Evolutionary conservation across 2,888 invertebrate genomes (phyloP).

Genomic region (Galerucella nymphaeae): DNA sequence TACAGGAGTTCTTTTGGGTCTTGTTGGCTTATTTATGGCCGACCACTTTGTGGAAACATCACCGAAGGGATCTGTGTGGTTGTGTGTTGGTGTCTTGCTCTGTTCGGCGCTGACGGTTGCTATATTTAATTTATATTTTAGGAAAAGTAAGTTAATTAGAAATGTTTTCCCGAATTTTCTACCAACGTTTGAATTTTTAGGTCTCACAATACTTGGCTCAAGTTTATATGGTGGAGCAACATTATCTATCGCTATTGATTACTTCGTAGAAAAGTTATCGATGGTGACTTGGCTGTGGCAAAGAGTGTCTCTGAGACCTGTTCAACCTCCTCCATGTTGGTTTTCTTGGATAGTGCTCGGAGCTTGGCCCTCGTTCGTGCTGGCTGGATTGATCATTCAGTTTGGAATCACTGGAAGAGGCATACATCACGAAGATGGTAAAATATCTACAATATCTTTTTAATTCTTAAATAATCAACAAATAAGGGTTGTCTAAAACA

Average conservation of each 20-base stretch:
- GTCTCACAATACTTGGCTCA: constrained; percentile 79
- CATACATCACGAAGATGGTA: constrained; percentile 73
- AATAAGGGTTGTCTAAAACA: too few relatives aligned
- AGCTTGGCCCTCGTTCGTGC: constrained; percentile 77
- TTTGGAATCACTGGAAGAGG: constrained; percentile 76
- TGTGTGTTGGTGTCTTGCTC: constrained; percentile 76
- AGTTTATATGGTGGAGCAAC: constrained; percentile 82
- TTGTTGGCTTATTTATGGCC: constrained; percentile 71
- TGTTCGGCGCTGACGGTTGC: constrained; percentile 77
- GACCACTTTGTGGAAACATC: constrained; percentile 72
- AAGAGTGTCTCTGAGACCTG: constrained; percentile 71
- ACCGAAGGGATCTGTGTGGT: constrained; percentile 70
- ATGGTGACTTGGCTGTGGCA: constrained; percentile 81
- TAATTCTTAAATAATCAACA: too few relatives aligned
- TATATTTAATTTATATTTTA: constrained; percentile 78
- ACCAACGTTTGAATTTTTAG: constrained; percentile 58
- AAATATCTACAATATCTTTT: background rate
- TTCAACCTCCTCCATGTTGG: constrained; percentile 72
- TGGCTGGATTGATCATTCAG: constrained; percentile 77
- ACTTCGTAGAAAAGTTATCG: constrained; percentile 78
- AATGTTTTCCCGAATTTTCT: background rate
- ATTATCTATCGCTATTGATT: constrained; percentile 77
- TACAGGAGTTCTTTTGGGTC: constrained; percentile 74
- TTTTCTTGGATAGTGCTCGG: constrained; percentile 80
- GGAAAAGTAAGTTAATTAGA: constrained; percentile 69